Evolutionary conservation across 2,113 vertebrate species (phyloP).

Genomic region (Gopherus evgoodei): DNA sequence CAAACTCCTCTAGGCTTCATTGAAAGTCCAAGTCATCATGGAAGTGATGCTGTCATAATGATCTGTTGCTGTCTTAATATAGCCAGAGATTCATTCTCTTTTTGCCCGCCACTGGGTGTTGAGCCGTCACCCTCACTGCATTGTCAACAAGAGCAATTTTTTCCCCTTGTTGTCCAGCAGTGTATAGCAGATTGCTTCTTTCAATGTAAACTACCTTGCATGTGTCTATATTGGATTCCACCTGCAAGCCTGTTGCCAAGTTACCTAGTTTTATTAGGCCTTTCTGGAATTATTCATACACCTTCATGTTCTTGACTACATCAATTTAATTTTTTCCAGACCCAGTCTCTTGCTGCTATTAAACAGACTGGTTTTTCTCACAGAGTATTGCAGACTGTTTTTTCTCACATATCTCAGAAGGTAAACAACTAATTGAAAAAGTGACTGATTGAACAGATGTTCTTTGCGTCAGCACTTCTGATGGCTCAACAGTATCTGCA

Average conservation of each 20-base stretch:
- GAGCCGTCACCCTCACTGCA: not conserved
- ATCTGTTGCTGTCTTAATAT: not conserved
- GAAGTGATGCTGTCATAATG: not conserved
- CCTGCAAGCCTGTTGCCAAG: not conserved
- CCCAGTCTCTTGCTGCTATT: not conserved
- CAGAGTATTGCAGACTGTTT: not conserved
- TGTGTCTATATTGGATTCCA: not conserved
- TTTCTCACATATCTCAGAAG: too few relatives aligned
- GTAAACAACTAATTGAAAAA: too few relatives aligned
- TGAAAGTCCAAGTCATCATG: not conserved
- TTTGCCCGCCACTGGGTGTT: not conserved
- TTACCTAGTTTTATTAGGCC: not conserved
- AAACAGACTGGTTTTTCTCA: not conserved
- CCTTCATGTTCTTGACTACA: not conserved
- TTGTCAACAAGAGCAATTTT: not conserved
- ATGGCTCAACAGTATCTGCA: too few relatives aligned
- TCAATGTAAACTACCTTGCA: not conserved
- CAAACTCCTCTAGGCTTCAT: not conserved
- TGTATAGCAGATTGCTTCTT: not conserved
- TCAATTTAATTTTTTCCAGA: not conserved
- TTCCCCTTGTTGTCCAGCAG: too few relatives aligned
- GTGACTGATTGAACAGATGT: too few relatives aligned
- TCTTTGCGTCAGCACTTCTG: too few relatives aligned
- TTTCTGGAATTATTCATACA: not conserved
- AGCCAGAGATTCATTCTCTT: not conserved